Evolutionary conservation across 2,888 invertebrate species (phyloP), one percentile per base, ranked within the genome.

Genomic region (Dendrolimus pini): DNA sequence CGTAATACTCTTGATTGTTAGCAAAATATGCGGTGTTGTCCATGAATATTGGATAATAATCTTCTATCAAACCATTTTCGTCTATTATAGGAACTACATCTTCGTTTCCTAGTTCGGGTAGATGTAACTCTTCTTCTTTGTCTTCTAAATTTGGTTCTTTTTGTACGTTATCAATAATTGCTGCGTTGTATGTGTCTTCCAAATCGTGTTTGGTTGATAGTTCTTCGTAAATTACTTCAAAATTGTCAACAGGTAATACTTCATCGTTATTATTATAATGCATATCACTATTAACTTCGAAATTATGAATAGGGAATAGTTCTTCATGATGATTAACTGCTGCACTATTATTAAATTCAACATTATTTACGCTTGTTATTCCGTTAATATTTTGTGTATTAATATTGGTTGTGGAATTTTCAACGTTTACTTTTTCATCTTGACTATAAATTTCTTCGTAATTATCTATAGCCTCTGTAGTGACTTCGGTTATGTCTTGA

Each of bases 21-120:
- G 65, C 65, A 41, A 72, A 71, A 53, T 73, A 73, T 6, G 66
- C 68, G 9, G 69, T 63, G 59, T 74, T 80, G 10, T 83, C 83
- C 42, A 71, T 72, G 53, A 89, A 89, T 57, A 80, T 71, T 0
- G 89, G 89, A 57, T 84, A 88, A 57, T 88, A 89, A 58, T 89
- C 88, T 7, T 82, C 76, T 7, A 77, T 63, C 2, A 81, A 65
- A 14, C 71, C 70, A 56, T 81, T 74, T 10, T 69, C 68, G 30
- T 62, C 58, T 9, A 72, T 61, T 56, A 66, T 67, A 18, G 71
- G 67, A n/a, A 77, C 58, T 47, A 62, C 56, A 55, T 75, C 67
- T 67, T 80, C 77, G 55, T 61, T 58, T 8, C 66, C 69, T 59
- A 74, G 55, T 58, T 72, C 69, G 30, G 71, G 68, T 47, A 62